Evolutionary conservation across 2,113 vertebrate species (phyloP).

Genomic region (Plecturocebus donacophilus): DNA sequence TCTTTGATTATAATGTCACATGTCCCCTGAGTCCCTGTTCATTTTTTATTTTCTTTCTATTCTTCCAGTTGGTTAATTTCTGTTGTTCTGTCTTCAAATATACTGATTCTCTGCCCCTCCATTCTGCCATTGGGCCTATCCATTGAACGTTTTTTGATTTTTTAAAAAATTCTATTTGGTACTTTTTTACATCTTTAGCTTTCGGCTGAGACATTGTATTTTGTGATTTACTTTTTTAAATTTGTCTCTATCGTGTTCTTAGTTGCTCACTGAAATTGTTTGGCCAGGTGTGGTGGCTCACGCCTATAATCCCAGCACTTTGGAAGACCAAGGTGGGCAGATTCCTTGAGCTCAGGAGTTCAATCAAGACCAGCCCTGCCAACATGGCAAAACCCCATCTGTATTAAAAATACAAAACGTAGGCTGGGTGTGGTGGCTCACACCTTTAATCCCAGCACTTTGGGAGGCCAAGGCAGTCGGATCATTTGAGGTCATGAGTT

Average conservation of each 20-base stretch:
- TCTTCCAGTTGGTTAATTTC: not conserved
- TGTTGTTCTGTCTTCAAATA: not conserved
- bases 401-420: too few species aligned
- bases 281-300: too few species aligned
- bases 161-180: not conserved
- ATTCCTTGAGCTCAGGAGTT: too few species aligned
- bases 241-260: not conserved
- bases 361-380: too few species aligned
- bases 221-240: not conserved
- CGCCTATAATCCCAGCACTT: too few species aligned
- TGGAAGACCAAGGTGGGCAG: too few species aligned
- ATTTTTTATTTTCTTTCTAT: not conserved
- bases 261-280: not conserved
- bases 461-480: too few species aligned
- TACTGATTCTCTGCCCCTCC: not conserved
- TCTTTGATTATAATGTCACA: not conserved
- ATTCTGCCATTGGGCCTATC: not conserved
- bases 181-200: not conserved
- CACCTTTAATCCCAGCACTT: too few species aligned
- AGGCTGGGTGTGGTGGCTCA: too few species aligned
- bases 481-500: too few species aligned
- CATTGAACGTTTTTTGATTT: not conserved
- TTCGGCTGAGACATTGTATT: not conserved
- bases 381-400: too few species aligned
- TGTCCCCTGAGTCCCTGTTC: not conserved